phyloP scores from a whole-genome alignment of 1,140 invertebrate species.

The Carposina sasakii region DNA sequence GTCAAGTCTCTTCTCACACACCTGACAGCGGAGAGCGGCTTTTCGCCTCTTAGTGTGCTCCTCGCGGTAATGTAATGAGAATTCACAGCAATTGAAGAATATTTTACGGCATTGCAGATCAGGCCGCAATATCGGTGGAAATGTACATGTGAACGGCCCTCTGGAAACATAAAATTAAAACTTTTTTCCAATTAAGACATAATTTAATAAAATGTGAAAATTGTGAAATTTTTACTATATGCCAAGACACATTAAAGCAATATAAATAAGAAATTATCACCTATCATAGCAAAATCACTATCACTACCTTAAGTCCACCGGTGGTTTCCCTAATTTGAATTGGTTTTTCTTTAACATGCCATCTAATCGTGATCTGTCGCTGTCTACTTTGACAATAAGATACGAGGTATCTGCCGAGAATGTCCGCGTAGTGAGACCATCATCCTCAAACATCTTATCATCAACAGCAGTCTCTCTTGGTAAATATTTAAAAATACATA shows the following conservation, averaged over 20 bases:
- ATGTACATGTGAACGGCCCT: slow-evolving; percentile 62
- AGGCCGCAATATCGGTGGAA: slow-evolving; percentile 39
- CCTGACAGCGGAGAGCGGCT: slow-evolving; percentile 60
- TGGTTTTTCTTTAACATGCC: slow-evolving; percentile 32
- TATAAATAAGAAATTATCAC: too few relatives aligned
- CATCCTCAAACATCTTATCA: slow-evolving; percentile 16
- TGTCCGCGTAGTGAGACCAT: slow-evolving; percentile 34
- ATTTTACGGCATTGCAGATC: slow-evolving; percentile 52
- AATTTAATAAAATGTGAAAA: slow-evolving; percentile 3
- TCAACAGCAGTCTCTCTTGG: slow-evolving; percentile 26
- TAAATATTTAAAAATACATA: slow-evolving; percentile 47
- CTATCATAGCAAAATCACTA: too few relatives aligned
- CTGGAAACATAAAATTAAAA: slow-evolving; percentile 28
- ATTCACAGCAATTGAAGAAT: slow-evolving; percentile 67
- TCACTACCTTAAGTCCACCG: slow-evolving; percentile 52
- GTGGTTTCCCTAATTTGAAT: slow-evolving; percentile 38
- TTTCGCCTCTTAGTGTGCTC: slow-evolving; percentile 64
- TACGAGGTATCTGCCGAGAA: slow-evolving; percentile 43
- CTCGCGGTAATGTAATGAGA: slow-evolving; percentile 61
- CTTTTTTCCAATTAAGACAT: background rate
- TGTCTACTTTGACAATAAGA: slow-evolving; percentile 44
- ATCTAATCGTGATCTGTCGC: slow-evolving; percentile 30
- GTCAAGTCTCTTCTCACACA: slow-evolving; percentile 64
- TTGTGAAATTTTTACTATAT: too few relatives aligned
- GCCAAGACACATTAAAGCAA: too few relatives aligned